Percentiles rank a stretch among this genome's conserved stretches.
phyloP scores from a whole-genome alignment of 2,888 invertebrate species.

The Dioctria linearis region DNA sequence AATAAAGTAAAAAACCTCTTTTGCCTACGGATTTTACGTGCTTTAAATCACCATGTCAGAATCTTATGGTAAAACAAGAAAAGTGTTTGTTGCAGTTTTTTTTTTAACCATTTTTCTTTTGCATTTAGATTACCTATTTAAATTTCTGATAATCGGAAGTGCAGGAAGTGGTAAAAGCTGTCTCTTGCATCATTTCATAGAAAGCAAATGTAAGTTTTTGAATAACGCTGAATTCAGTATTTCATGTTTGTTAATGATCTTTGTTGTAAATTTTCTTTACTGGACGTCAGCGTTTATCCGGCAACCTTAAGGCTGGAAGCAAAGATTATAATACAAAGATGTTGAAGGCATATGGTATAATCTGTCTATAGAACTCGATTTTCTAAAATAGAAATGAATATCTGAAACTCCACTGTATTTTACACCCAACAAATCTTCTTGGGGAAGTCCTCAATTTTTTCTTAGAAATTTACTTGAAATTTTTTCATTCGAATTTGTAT shows the following conservation, averaged over 20 bases:
- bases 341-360: no score
- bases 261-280: not conserved
- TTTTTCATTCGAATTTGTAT: no score
- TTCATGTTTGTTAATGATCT: constrained; percentile 10
- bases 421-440: no score
- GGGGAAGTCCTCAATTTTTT: no score
- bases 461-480: no score
- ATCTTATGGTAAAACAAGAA: constrained; percentile 40
- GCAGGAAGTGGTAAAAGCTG: constrained; percentile 89
- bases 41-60: constrained; percentile 22
- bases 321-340: no score
- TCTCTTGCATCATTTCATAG: constrained; percentile 86
- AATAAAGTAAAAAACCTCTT: not conserved
- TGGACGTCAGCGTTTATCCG: not conserved
- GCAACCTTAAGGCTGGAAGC: no score
- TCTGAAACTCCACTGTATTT: no score
- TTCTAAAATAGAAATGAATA: no score
- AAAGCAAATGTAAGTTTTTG: constrained; percentile 83
- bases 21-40: not conserved
- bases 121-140: constrained; percentile 84
- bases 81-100: constrained; percentile 6
- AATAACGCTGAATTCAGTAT: no score
- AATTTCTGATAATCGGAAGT: constrained; percentile 88
- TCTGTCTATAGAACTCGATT: no score
- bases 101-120: constrained; percentile 48